Conservation (phyloP, 2,888 invertebrate genomes). For the Papilio gigon region DNA sequence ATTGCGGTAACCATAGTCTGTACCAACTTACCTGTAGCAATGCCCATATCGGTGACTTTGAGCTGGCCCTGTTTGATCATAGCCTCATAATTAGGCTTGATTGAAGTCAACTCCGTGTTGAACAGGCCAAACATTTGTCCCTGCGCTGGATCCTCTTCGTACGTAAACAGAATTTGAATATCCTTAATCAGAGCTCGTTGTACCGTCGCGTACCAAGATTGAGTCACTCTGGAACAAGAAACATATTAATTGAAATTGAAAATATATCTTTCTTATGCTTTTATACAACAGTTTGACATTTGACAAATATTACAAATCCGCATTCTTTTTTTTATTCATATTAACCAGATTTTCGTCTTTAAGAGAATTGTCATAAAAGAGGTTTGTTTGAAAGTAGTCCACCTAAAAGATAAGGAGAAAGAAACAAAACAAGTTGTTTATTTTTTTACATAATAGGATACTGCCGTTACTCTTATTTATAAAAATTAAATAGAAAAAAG, state of each 20-base stretch:
- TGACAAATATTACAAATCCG: neutral
- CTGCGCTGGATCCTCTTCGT: conserved; percentile 86
- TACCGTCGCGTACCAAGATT: conserved; percentile 87
- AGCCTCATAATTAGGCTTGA: conserved; percentile 94
- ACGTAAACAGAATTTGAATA: conserved; percentile 88
- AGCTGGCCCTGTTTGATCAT: conserved; percentile 93
- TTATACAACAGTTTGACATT: neutral
- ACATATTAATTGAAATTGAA: conserved; percentile 3
- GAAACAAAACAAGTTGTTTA: no score
- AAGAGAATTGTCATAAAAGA: neutral
- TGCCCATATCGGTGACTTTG: conserved; percentile 92
- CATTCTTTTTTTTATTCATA: neutral
- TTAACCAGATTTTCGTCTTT: neutral
- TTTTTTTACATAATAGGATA: no score
- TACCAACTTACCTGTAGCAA: conserved; percentile 86
- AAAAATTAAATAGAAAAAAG: no score
- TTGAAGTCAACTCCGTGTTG: conserved; percentile 88
- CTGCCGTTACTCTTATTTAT: no score
- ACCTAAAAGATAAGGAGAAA: neutral
- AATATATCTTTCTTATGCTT: neutral
- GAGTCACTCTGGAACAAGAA: conserved; percentile 78
- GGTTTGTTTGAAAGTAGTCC: neutral
- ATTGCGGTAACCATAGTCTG: no score
- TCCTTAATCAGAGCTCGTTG: conserved; percentile 91
- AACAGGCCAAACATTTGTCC: conserved; percentile 91